Evolutionary conservation across 2,113 vertebrate species (phyloP).

Genomic region (Ammodytes dubius): DNA sequence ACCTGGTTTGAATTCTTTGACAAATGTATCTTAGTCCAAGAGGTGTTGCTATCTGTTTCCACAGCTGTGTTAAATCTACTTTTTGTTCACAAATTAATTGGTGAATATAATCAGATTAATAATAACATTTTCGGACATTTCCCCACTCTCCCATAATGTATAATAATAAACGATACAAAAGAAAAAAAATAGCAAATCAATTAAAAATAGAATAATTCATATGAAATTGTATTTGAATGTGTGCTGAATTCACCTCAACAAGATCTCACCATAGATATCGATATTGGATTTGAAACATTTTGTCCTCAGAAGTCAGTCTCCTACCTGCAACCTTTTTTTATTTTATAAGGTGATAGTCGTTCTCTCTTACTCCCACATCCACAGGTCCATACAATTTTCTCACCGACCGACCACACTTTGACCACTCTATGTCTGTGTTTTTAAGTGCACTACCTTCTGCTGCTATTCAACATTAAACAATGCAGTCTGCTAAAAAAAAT

Average conservation of each 20-base stretch:
- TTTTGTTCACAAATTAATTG: neutral
- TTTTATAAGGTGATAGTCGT: constrained; percentile 18
- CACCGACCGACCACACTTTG: constrained; percentile 3
- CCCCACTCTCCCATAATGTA: too few relatives aligned
- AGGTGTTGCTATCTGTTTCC: neutral
- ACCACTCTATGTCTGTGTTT: constrained; percentile 38
- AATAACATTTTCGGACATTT: neutral
- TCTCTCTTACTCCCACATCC: neutral
- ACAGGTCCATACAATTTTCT: constrained; percentile 22
- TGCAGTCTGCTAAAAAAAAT: constrained; percentile 60
- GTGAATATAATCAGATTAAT: neutral
- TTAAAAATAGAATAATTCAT: neutral
- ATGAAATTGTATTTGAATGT: neutral
- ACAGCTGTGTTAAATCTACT: neutral
- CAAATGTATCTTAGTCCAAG: neutral
- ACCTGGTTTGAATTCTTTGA: neutral
- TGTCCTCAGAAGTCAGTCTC: neutral
- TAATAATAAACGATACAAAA: too few relatives aligned
- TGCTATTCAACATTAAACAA: constrained; percentile 62
- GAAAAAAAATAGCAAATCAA: neutral
- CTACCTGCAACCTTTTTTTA: constrained; percentile 18
- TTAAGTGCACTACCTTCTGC: constrained; percentile 49
- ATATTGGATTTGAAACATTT: constrained; percentile 2
- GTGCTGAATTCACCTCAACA: neutral
- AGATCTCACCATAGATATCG: neutral